phyloP scores from a whole-genome alignment of 2,797 vertebrate species.

The Dallia pectoralis region DNA sequence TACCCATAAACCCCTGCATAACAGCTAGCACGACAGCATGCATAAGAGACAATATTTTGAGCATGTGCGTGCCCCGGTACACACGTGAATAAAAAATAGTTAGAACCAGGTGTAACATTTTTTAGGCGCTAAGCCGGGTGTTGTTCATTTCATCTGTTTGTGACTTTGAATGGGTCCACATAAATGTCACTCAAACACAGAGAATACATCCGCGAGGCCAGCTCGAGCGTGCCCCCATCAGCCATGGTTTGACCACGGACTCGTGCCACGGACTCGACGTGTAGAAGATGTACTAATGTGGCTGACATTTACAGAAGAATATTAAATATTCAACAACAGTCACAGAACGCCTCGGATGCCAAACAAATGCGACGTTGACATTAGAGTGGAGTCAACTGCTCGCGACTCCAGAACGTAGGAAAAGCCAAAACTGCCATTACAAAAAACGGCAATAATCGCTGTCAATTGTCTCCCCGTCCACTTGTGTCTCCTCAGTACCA shows the following conservation, averaged over 20 bases:
- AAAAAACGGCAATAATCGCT: background rate
- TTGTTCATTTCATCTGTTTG: constrained; percentile 32
- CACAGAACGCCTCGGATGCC: constrained; percentile 27
- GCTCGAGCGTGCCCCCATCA: constrained; percentile 33
- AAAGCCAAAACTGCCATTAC: constrained; percentile 14
- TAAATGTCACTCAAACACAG: constrained; percentile 46
- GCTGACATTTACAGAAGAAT: constrained; percentile 62
- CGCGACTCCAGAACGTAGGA: constrained; percentile 30
- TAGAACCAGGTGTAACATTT: constrained; percentile 11
- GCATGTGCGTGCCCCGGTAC: background rate
- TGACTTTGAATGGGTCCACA: constrained; percentile 33
- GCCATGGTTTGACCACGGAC: constrained; percentile 28
- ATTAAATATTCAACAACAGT: constrained; percentile 7
- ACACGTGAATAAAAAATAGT: constrained; percentile 7
- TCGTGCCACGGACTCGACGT: constrained; percentile 41
- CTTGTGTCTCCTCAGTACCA: background rate
- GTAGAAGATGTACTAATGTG: constrained; percentile 47
- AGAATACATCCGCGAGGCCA: constrained; percentile 45
- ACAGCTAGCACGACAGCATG: background rate
- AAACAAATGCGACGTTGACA: constrained; percentile 34
- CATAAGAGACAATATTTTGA: background rate
- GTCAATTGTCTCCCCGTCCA: background rate
- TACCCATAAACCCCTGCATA: background rate
- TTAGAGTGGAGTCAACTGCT: constrained; percentile 18
- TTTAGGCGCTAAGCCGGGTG: constrained; percentile 16